Evolutionary conservation across 2,113 vertebrate species (phyloP), one percentile per base, ranked within the genome.

Genomic region (Strix aluco): DNA sequence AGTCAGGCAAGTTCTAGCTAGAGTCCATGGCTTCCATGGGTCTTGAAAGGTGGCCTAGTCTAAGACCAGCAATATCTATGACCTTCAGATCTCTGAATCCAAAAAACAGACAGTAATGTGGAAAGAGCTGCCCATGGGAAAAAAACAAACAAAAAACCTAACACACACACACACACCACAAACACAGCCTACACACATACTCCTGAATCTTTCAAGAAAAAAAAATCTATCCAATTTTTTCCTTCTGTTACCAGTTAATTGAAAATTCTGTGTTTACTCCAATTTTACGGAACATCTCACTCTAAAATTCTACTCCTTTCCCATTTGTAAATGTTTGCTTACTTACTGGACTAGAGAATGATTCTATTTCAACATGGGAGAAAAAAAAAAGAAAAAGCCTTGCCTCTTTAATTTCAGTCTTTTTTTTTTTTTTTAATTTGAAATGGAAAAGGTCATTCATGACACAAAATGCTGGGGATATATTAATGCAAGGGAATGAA

Each of bases 401-500:
- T 36, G 6, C 29, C 27, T 17, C 44, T 61, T 40, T 54, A 59
- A 55, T 71, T 82, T 75, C 22, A 55, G 29, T 52, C 8, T 23
- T 40, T 30, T 52, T 42, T 19, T 42, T 19, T 19, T 54, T 78
- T 54, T 91, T 65, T 23, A 16, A 63, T 69, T 73, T 75, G 46
- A 93, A 93, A 84, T 73, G 19, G 40, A 77, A 95, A 97, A 96
- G 46, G 63, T 91, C 78, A 90, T 65, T 93, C 81, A 80, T 4
- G 17, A 70, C 11, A 92, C 16, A 65, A 47, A 80, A 78, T 58
- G 21, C 44, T 81, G 26, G 46, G 23, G 30, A 74, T 63, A 57
- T 66, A 78, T 79, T 88, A 94, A 91, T 85, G 90, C 54, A 96
- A 95, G 21, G 8, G 38, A 95, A 95, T 72, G 78, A 91, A 94